Evolutionary conservation across 1,140 invertebrate species (phyloP).

Genomic region (Dermatophagoides farinae): DNA sequence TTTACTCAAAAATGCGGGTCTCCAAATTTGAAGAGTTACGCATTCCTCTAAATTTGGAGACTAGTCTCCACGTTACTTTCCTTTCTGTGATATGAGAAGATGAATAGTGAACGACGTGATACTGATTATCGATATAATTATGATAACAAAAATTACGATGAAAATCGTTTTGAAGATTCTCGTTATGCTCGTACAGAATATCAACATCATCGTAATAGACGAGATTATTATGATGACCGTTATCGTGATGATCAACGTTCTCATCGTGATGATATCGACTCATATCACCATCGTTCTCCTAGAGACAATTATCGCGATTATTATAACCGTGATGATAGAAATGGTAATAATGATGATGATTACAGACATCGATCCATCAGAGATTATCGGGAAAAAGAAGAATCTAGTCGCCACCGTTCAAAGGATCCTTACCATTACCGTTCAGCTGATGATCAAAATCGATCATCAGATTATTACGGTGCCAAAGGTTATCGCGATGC

Average conservation of each 20-base stretch:
- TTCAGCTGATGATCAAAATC: neutral
- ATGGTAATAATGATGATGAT: neutral
- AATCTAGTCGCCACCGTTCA: neutral
- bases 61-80: no score
- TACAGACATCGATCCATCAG: no score
- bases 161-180: neutral
- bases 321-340: neutral
- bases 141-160: neutral
- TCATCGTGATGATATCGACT: neutral
- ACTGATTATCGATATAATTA: neutral
- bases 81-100: no score
- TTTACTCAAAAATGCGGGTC: no score
- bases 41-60: no score
- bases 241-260: neutral
- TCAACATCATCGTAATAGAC: neutral
- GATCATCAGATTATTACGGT: neutral
- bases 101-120: neutral
- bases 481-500: neutral
- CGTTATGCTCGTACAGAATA: neutral
- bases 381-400: neutral
- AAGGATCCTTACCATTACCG: neutral
- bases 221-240: neutral
- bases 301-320: neutral
- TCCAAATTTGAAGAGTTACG: no score
- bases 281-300: neutral